phyloP scores from a whole-genome alignment of 2,888 invertebrate genomes.

The Tricholauxania praeusta region DNA sequence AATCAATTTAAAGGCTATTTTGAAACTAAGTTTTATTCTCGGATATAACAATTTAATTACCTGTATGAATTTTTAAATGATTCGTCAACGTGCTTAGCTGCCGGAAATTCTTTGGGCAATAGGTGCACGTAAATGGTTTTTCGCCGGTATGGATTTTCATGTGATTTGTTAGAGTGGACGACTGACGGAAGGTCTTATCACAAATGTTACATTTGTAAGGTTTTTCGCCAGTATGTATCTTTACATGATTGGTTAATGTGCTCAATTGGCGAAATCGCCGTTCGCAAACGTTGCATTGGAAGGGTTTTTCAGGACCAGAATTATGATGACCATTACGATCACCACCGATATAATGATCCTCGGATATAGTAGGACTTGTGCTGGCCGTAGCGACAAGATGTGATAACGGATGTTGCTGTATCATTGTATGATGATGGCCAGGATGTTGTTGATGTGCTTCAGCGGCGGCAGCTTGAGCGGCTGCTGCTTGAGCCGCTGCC shows the following conservation, averaged over 20 bases:
- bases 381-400: conserved; percentile 59
- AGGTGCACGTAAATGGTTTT: conserved; percentile 67
- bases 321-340: conserved; percentile 51
- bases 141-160: conserved; percentile 69
- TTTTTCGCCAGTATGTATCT: conserved; percentile 68
- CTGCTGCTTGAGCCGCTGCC: conserved; percentile 66
- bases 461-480: conserved; percentile 63
- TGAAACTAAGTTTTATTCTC: neutral
- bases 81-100: conserved; percentile 68
- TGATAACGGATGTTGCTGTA: conserved; percentile 57
- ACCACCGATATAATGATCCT: conserved; percentile 59
- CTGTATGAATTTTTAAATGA: conserved; percentile 68
- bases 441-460: conserved; percentile 45
- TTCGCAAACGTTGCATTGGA: conserved; percentile 68
- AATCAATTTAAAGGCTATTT: neutral
- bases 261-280: conserved; percentile 68
- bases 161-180: conserved; percentile 68
- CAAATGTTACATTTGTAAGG: conserved; percentile 68
- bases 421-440: conserved; percentile 48
- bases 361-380: conserved; percentile 58
- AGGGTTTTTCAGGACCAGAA: conserved; percentile 64
- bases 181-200: conserved; percentile 68
- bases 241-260: conserved; percentile 68
- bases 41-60: conserved; percentile 47
- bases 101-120: conserved; percentile 68